Conservation (phyloP, 2,888 invertebrate species). For the Calameuta filiformis region DNA sequence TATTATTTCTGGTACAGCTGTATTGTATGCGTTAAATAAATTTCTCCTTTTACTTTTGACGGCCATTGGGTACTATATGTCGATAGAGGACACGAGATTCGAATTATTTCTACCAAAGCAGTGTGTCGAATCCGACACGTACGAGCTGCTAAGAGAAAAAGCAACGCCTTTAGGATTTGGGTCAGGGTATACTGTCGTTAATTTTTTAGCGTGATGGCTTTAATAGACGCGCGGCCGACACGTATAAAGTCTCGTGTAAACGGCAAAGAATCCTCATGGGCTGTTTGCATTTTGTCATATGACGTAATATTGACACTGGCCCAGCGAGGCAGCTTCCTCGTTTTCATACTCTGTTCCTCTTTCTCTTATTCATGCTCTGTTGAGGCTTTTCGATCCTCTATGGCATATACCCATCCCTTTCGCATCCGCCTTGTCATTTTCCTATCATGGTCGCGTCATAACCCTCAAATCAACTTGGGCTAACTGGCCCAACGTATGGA, state of each 20-base stretch:
- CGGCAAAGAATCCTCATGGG: neutral
- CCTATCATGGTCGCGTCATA: neutral
- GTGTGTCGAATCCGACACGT: neutral
- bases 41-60: neutral
- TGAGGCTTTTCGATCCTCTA: neutral
- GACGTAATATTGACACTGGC: neutral
- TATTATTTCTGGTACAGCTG: neutral
- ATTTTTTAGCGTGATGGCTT: neutral
- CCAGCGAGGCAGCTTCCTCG: neutral
- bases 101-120: neutral
- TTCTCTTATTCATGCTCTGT: neutral
- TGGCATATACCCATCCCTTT: too few species aligned
- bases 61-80: neutral
- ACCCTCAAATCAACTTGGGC: neutral
- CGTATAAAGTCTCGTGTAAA: neutral
- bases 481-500: neutral
- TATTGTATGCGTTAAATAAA: neutral
- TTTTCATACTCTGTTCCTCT: neutral
- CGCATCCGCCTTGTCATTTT: too few species aligned
- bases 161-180: neutral
- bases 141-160: neutral
- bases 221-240: neutral
- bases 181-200: neutral
- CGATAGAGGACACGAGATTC: neutral
- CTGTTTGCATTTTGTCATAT: neutral